Evolutionary conservation across 2,888 invertebrate genomes (phyloP).

Genomic region (Tricholauxania praeusta): DNA sequence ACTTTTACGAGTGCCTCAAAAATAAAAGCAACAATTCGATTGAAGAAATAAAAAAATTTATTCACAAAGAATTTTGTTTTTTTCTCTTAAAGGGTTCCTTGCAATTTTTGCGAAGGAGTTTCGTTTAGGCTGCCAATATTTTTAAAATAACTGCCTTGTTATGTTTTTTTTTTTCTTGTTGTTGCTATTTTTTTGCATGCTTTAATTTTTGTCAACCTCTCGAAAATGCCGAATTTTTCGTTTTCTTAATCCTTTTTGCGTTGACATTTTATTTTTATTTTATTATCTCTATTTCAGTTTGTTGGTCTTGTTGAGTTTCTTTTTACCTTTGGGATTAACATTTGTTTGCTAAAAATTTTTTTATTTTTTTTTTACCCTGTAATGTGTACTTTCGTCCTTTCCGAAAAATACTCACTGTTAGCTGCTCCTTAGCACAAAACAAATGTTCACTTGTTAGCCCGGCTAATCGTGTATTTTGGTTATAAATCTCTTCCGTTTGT

Average conservation of each 20-base stretch:
- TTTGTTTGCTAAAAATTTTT: no score
- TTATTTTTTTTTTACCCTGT: no score
- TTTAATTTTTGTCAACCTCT: background rate
- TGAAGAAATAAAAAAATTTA: slow-evolving; percentile 14
- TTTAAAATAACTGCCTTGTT: background rate
- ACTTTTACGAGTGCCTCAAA: slow-evolving; percentile 37
- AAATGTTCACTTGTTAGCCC: slow-evolving; percentile 21
- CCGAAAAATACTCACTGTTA: no score
- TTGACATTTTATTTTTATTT: background rate
- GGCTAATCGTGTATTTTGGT: slow-evolving; percentile 35
- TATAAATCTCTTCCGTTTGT: slow-evolving; percentile 37
- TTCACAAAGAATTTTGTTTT: slow-evolving; percentile 37
- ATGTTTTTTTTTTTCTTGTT: background rate
- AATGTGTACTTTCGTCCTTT: no score
- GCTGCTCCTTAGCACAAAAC: background rate
- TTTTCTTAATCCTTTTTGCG: slow-evolving; percentile 5
- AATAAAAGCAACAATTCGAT: slow-evolving; percentile 17
- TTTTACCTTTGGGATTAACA: slow-evolving; percentile 24
- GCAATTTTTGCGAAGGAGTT: background rate
- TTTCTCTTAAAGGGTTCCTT: slow-evolving; percentile 12
- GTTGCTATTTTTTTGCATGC: background rate
- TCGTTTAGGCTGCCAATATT: slow-evolving; percentile 14
- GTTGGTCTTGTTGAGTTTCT: background rate
- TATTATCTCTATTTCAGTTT: background rate
- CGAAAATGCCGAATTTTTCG: background rate